These are phyloP conservation scores for Urocynchramus pylzowi DNA, from an alignment of 2,113 vertebrate species.

Conservation along the genomic window DNA sequence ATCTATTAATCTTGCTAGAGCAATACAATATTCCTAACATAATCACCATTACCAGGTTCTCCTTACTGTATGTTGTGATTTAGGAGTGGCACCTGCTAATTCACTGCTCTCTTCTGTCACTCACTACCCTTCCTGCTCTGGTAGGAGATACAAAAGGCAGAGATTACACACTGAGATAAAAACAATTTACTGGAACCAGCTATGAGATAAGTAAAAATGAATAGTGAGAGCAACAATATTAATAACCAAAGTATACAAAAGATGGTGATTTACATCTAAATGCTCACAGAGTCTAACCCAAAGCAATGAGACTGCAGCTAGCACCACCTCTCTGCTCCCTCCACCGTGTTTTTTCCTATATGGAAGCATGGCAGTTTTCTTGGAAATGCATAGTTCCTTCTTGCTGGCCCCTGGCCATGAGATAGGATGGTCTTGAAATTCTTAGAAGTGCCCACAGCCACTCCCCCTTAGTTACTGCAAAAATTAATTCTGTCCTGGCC, in stretches of 20 bases:
- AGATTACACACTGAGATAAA: neutral
- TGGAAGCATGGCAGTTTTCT: fast-evolving
- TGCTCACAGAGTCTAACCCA: neutral
- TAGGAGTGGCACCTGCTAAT: neutral
- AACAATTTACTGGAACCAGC: neutral
- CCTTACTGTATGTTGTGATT: neutral
- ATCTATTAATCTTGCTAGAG: neutral
- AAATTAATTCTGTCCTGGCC: neutral
- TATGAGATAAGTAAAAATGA: neutral
- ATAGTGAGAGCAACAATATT: neutral
- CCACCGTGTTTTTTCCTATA: neutral
- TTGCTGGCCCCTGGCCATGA: no score
- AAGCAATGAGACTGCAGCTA: no score
- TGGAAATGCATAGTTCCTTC: neutral
- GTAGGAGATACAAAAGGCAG: neutral
- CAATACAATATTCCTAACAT: neutral
- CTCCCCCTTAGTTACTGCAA: neutral
- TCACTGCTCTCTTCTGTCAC: neutral
- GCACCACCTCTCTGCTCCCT: neutral
- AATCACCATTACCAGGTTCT: neutral
- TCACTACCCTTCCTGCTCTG: neutral
- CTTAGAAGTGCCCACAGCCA: neutral
- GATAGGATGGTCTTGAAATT: neutral
- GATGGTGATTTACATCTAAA: neutral
- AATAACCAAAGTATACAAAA: neutral